phyloP scores from a whole-genome alignment of 2,797 vertebrate genomes.

The Pipistrellus pygmaeus region DNA sequence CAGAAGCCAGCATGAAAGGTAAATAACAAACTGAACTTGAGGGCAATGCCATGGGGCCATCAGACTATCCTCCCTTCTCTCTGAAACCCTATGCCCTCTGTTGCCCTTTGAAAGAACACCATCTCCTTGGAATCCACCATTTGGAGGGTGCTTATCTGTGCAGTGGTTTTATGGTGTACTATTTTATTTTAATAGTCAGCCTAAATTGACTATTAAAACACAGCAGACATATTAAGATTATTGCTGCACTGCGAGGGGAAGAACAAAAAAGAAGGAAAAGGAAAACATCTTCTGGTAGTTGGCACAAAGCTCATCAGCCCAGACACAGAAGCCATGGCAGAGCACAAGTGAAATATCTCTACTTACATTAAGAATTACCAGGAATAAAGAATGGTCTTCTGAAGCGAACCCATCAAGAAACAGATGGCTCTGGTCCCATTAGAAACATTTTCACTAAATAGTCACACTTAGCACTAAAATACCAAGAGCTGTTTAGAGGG shows the following conservation, averaged over 20 bases:
- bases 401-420: neutral
- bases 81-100: constrained; percentile 34
- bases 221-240: constrained; percentile 64
- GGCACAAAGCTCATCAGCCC: neutral
- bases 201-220: constrained; percentile 77
- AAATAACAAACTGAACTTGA: neutral
- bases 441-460: neutral
- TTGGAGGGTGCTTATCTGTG: constrained; percentile 51
- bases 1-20: neutral
- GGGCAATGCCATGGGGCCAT: fast-evolving
- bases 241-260: neutral
- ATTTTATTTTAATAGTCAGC: constrained; percentile 71
- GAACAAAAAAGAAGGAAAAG: neutral
- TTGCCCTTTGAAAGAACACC: constrained; percentile 12
- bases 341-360: neutral
- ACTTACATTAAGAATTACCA: neutral
- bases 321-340: neutral
- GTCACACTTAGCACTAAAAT: neutral
- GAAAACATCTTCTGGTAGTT: neutral
- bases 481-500: neutral
- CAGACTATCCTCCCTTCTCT: neutral
- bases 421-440: neutral
- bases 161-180: constrained; percentile 45
- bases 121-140: constrained; percentile 60
- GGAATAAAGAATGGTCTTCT: neutral